phyloP scores from a whole-genome alignment of 2,797 vertebrate species.

The Telmatherina bonti region DNA sequence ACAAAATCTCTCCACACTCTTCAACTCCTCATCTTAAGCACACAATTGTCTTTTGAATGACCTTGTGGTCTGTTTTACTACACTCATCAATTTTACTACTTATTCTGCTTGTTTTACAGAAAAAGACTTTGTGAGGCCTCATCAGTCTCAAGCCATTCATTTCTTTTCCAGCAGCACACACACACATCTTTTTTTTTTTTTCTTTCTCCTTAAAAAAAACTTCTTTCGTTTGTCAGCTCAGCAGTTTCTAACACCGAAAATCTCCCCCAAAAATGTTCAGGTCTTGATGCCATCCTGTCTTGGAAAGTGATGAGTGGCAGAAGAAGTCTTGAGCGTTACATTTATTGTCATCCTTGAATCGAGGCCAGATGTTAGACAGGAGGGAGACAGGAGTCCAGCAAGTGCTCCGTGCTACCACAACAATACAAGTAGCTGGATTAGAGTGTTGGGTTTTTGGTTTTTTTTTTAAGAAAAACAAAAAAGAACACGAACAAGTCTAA shows the following conservation, averaged over 20 bases:
- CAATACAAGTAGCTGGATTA: constrained; percentile 49
- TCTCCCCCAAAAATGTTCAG: constrained; percentile 6
- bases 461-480: constrained; percentile 16
- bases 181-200: constrained; percentile 50
- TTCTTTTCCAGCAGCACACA: constrained; percentile 47
- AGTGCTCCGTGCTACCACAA: constrained; percentile 33
- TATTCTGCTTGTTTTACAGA: constrained; percentile 78
- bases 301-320: constrained; percentile 35
- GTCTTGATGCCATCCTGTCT: constrained; percentile 11
- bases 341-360: constrained; percentile 30
- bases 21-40: constrained; percentile 80
- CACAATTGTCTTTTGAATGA: constrained; percentile 85
- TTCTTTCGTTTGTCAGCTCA: constrained; percentile 36
- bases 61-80: constrained; percentile 83
- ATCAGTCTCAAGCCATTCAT: constrained; percentile 55
- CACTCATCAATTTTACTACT: constrained; percentile 76
- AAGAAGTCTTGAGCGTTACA: constrained; percentile 38
- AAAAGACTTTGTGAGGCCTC: constrained; percentile 66
- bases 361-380: constrained; percentile 38
- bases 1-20: constrained; percentile 78
- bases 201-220: no score
- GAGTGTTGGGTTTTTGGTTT: no score
- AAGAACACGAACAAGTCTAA: constrained; percentile 28
- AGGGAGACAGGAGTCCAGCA: constrained; percentile 14
- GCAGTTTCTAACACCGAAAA: constrained; percentile 38